These are phyloP conservation scores for Vanacampus margaritifer DNA, from an alignment of 2,113 vertebrate genomes.

Conservation along the genomic window DNA sequence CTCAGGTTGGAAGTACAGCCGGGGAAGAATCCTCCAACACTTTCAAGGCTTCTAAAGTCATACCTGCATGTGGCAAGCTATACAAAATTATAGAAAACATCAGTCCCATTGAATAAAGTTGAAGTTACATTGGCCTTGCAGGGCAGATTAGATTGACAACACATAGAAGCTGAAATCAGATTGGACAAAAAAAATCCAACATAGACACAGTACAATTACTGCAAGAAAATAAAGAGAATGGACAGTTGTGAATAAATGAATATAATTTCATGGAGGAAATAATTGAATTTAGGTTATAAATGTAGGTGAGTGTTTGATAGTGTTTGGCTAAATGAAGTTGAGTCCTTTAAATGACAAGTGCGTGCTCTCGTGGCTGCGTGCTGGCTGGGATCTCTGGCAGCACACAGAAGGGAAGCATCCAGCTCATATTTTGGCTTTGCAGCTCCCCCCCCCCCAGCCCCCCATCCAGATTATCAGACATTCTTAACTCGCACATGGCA, in stretches of 20 bases:
- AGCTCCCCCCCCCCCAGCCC: slow-evolving; percentile 1
- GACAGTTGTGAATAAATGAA: too few relatives aligned
- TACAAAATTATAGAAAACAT: not conserved
- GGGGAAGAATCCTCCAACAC: slow-evolving; percentile 9
- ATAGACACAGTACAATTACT: too few relatives aligned
- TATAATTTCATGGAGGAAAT: too few relatives aligned
- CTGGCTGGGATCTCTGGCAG: slow-evolving; percentile 33
- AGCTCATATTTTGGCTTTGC: slow-evolving; percentile 33
- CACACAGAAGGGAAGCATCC: slow-evolving; percentile 44
- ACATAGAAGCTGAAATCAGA: too few relatives aligned
- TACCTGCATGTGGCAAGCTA: not conserved
- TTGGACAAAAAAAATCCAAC: too few relatives aligned
- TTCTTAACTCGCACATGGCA: slow-evolving; percentile 53
- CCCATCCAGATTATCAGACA: slow-evolving; percentile 51
- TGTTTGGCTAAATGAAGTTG: not conserved
- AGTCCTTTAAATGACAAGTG: not conserved
- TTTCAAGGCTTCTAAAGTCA: not conserved
- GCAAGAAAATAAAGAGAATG: too few relatives aligned
- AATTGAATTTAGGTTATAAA: not conserved
- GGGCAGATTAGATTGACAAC: too few relatives aligned
- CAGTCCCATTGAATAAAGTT: too few relatives aligned
- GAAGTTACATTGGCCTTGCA: too few relatives aligned
- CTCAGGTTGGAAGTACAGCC: slow-evolving; percentile 39
- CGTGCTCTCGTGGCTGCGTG: not conserved
- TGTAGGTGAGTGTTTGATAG: not conserved